Evolutionary conservation across 2,113 vertebrate genomes (phyloP), one percentile per base, ranked within the genome.

Genomic region (Phalacrocorax carbo): DNA sequence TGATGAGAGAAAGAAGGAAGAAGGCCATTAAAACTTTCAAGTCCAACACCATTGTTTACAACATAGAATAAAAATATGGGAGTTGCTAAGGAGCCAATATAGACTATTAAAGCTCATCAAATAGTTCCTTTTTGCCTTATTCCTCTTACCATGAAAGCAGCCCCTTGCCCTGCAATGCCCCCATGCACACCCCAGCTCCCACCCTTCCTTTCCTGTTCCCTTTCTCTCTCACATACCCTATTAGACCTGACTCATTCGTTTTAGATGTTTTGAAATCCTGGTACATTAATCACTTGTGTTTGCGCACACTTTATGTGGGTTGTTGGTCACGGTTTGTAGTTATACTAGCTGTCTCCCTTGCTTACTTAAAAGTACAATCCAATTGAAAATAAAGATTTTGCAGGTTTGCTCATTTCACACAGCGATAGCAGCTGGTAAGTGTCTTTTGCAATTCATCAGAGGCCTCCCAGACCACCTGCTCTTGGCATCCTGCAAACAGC

Each of bases 371-470:
- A 98, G 98, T 98, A 98, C 97, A 98, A 98, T 98, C 98, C 98
- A 98, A 98, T 97, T 97, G 98, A 97, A 98, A 98, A 98, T 98
- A 98, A 98, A 98, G 98, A 98, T 98, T 98, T 98, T 98, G 98
- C 98, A 98, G 98, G 98, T 98, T 98, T 98, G 98, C 98, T 98
- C 98, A 96, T 98, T 98, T 98, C 98, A 98, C 98, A 97, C 97
- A 97, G 97, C 54, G 98, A 98, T 94, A 97, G 98, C 98, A 98
- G 98, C 98, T 98, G 98, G 97, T 98, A 98, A 98, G 98, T 98
- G 98, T 98, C 98, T 98, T 98, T 97, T 97, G 98, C 98, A 98
- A 98, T 98, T 98, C 98, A 98, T 98, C 98, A 98, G 98, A 98
- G 98, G 97, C 98, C 96, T 98, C 97, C 96, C 97, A 97, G 96